Percentiles rank a stretch among this genome's conserved stretches.
Evolutionary conservation across 2,888 invertebrate species (phyloP).

Genomic region (Linnaemya vulpina): DNA sequence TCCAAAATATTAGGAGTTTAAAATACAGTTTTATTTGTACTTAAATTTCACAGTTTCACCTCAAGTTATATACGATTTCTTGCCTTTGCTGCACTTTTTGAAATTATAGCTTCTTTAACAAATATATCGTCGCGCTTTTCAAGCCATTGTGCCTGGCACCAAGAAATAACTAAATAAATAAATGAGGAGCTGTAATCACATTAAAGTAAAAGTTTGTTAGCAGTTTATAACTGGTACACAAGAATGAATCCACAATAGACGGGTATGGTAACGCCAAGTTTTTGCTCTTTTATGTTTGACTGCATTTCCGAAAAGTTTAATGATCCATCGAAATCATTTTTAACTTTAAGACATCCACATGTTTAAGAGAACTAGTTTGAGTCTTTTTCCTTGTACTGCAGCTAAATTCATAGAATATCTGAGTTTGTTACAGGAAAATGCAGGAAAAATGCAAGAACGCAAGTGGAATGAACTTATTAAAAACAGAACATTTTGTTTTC

Average conservation of each 20-base stretch:
- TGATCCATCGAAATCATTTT: slow-evolving; percentile 63
- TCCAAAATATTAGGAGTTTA: too few species aligned
- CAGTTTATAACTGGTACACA: slow-evolving; percentile 3
- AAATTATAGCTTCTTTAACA: too few species aligned
- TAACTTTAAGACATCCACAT: slow-evolving; percentile 16
- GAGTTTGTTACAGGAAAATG: background rate
- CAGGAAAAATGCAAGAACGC: background rate
- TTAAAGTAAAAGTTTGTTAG: slow-evolving; percentile 47
- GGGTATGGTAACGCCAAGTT: slow-evolving; percentile 63
- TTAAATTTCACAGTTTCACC: too few species aligned
- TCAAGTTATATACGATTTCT: too few species aligned
- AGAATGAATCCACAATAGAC: slow-evolving; percentile 49
- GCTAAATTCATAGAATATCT: slow-evolving; percentile 16
- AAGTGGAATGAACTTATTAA: slow-evolving; percentile 16
- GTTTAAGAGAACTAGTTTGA: slow-evolving; percentile 38
- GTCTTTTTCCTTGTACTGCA: slow-evolving; percentile 1
- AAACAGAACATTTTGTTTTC: background rate
- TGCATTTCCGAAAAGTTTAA: slow-evolving; percentile 63
- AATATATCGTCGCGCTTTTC: too few species aligned
- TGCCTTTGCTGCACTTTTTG: too few species aligned
- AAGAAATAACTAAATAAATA: background rate
- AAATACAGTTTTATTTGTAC: too few species aligned
- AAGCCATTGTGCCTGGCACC: background rate
- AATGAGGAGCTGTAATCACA: slow-evolving; percentile 1
- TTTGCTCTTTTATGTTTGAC: slow-evolving; percentile 55